phyloP scores from a whole-genome alignment of 2,113 vertebrate species.

The Phylloscopus whistleri region DNA sequence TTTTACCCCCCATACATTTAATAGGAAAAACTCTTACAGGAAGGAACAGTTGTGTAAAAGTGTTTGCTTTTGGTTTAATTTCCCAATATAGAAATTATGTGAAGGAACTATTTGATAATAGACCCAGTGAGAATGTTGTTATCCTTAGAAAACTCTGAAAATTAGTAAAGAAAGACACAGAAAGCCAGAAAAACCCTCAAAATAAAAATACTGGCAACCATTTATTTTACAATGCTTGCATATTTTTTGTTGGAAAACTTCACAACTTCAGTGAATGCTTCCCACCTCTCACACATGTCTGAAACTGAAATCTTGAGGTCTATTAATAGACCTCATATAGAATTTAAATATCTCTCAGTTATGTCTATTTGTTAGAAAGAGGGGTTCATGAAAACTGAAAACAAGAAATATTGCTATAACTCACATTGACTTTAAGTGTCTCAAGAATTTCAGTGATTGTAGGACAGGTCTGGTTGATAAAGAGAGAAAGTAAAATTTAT shows the following conservation, averaged over 20 bases:
- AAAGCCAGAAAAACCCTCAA: not conserved
- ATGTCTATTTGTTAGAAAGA: not conserved
- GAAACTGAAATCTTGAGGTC: not conserved
- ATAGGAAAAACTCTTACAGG: not conserved
- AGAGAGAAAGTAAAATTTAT: not conserved
- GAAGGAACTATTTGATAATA: not conserved
- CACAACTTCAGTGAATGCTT: not conserved
- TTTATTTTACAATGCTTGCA: not conserved
- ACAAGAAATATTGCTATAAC: not conserved
- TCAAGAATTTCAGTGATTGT: not conserved
- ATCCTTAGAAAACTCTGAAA: not conserved
- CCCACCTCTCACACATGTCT: not conserved
- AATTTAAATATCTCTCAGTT: not conserved
- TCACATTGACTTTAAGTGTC: not conserved
- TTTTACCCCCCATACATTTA: not conserved
- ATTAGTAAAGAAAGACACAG: not conserved
- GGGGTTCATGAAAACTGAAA: not conserved
- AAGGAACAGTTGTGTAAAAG: not conserved
- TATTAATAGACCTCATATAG: not conserved
- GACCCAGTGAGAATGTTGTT: not conserved
- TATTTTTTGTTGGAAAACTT: not conserved
- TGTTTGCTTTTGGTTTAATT: not conserved
- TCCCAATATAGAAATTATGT: not conserved
- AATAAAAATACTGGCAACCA: not conserved
- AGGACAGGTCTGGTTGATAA: not conserved